Conservation (phyloP, 2,888 invertebrate genomes). For the Lydus trimaculatus region DNA sequence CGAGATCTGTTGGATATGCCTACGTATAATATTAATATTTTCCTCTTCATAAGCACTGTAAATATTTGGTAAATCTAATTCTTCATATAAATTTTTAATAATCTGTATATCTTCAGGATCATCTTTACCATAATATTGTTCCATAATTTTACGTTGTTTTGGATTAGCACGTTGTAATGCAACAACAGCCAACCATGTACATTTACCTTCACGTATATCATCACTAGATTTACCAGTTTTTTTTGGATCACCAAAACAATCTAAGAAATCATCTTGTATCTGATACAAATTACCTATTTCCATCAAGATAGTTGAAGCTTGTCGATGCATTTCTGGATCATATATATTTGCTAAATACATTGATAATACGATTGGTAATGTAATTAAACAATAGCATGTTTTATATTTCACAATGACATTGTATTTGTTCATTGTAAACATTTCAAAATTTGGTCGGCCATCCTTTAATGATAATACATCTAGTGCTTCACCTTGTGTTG, state of each 20-base stretch:
- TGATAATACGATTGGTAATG: slow-evolving; percentile 87
- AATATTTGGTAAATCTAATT: slow-evolving; percentile 76
- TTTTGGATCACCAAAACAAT: slow-evolving; percentile 87
- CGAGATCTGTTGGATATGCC: slow-evolving; percentile 85
- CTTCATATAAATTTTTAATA: slow-evolving; percentile 79
- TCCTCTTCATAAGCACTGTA: slow-evolving; percentile 85
- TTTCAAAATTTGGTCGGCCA: slow-evolving; percentile 69
- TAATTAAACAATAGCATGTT: slow-evolving; percentile 93
- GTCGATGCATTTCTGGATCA: slow-evolving; percentile 82
- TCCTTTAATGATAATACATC: slow-evolving; percentile 74
- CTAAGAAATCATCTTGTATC: slow-evolving; percentile 91
- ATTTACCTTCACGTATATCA: slow-evolving; percentile 96
- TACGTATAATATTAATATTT: slow-evolving; percentile 80
- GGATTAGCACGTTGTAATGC: slow-evolving; percentile 81
- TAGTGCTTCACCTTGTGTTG: slow-evolving; percentile 81
- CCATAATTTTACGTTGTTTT: slow-evolving; percentile 74
- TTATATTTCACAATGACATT: slow-evolving; percentile 90
- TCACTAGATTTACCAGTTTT: slow-evolving; percentile 90
- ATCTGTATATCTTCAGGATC: slow-evolving; percentile 72
- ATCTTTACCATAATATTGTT: slow-evolving; percentile 77
- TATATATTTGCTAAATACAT: slow-evolving; percentile 83
- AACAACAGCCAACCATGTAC: slow-evolving; percentile 92
- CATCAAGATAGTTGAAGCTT: slow-evolving; percentile 84
- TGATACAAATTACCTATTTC: slow-evolving; percentile 97
- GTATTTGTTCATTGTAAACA: slow-evolving; percentile 87